phyloP scores from a whole-genome alignment of 2,113 vertebrate species.

The Eonycteris spelaea region DNA sequence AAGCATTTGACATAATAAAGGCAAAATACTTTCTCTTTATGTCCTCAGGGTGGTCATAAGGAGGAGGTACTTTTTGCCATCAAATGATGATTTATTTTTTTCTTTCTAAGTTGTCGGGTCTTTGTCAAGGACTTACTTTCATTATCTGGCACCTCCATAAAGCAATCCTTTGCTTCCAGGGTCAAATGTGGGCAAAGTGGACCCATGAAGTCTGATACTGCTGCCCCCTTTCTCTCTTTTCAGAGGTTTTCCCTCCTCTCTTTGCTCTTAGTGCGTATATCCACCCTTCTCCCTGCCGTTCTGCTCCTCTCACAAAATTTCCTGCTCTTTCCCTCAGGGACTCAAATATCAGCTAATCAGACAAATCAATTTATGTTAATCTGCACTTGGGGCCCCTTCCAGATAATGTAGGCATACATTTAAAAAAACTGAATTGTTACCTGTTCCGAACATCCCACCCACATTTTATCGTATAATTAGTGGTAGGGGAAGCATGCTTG shows the following conservation, averaged over 20 bases:
- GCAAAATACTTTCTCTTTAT: not conserved
- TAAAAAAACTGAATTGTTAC: not conserved
- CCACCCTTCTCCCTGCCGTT: not conserved
- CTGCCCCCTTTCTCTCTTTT: not conserved
- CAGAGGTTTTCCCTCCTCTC: not conserved
- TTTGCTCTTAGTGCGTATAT: too few species aligned
- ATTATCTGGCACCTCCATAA: not conserved
- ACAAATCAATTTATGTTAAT: slow-evolving; percentile 1
- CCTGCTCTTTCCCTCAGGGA: not conserved
- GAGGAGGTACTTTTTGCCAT: not conserved
- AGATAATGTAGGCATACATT: not conserved
- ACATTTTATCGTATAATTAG: not conserved
- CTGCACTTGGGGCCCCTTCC: not conserved
- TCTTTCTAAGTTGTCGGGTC: not conserved
- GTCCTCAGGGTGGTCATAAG: not conserved
- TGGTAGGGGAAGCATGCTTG: not conserved
- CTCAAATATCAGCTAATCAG: not conserved
- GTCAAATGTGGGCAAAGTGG: not conserved
- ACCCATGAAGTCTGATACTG: not conserved
- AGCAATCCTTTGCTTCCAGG: not conserved
- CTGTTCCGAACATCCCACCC: not conserved
- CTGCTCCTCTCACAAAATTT: not conserved
- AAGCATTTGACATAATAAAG: not conserved
- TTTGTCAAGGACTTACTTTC: not conserved
- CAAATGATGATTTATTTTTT: not conserved